Conservation (phyloP, 2,113 vertebrate genomes). For the Narcine bancroftii region DNA sequence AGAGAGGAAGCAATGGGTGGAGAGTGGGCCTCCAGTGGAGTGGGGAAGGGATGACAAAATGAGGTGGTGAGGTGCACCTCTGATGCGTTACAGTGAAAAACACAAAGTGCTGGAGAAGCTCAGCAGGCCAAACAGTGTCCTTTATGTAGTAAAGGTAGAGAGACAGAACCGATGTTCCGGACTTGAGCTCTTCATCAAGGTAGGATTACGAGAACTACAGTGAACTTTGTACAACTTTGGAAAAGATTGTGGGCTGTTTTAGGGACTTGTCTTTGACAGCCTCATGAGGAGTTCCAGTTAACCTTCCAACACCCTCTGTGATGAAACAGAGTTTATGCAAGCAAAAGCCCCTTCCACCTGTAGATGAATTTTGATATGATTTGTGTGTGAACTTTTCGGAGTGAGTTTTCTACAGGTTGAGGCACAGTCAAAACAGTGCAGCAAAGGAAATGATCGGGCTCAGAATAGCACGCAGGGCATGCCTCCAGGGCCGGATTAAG, state of each 20-base stretch:
- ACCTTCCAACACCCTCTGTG: not conserved
- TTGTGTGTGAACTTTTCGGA: not conserved
- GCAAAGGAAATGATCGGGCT: not conserved
- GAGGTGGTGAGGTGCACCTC: too few species aligned
- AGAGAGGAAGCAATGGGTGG: too few species aligned
- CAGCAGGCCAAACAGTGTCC: too few species aligned
- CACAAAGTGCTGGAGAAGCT: too few species aligned
- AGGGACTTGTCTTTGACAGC: not conserved
- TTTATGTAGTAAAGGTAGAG: too few species aligned
- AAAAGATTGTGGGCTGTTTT: not conserved
- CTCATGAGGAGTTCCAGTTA: not conserved
- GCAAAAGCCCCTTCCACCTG: not conserved
- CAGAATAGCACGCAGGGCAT: not conserved
- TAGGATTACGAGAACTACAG: too few species aligned
- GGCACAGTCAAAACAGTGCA: not conserved
- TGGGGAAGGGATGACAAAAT: too few species aligned
- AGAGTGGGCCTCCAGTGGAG: too few species aligned
- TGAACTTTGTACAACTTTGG: not conserved
- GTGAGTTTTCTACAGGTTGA: not conserved
- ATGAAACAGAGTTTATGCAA: not conserved
- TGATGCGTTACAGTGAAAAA: not conserved
- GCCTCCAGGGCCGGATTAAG: too few species aligned
- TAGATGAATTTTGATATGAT: not conserved
- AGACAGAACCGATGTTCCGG: too few species aligned
- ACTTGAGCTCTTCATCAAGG: too few species aligned